Evolutionary conservation across 2,888 invertebrate species (phyloP).

Genomic region (Synanthedon vespiformis): DNA sequence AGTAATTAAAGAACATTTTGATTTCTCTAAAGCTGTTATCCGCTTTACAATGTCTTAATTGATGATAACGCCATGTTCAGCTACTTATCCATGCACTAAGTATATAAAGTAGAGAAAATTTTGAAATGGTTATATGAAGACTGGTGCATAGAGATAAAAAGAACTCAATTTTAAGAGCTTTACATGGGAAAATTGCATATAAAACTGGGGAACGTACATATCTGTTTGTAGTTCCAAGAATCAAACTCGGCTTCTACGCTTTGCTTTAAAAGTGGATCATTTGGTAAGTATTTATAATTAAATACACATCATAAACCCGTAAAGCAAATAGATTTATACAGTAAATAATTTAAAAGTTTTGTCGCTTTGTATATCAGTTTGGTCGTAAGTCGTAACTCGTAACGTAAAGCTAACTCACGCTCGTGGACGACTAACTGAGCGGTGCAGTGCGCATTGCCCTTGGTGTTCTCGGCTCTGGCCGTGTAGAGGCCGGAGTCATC

Average conservation of each 20-base stretch:
- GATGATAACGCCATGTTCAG: slow-evolving; percentile 36
- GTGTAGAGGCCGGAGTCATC: slow-evolving; percentile 92
- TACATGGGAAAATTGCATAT: too few species aligned
- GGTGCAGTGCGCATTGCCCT: slow-evolving; percentile 86
- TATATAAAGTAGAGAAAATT: neutral
- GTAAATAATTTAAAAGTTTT: too few species aligned
- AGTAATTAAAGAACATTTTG: slow-evolving; percentile 12
- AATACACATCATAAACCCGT: too few species aligned
- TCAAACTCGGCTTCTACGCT: too few species aligned
- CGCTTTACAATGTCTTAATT: slow-evolving; percentile 62
- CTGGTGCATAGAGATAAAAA: neutral
- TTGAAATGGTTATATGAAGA: neutral
- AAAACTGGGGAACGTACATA: too few species aligned
- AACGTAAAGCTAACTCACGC: slow-evolving; percentile 70
- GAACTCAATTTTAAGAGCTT: too few species aligned
- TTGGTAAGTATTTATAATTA: too few species aligned
- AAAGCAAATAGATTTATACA: too few species aligned
- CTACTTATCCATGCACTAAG: slow-evolving; percentile 26
- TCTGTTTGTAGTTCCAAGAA: too few species aligned
- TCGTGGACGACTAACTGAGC: slow-evolving; percentile 89
- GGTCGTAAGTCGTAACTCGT: neutral
- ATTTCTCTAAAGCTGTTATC: slow-evolving; percentile 43
- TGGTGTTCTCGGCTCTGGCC: slow-evolving; percentile 84
- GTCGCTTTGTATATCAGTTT: neutral
- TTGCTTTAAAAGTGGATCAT: too few species aligned